phyloP scores from a whole-genome alignment of 2,888 invertebrate species.

The Galerucella calmariensis region DNA sequence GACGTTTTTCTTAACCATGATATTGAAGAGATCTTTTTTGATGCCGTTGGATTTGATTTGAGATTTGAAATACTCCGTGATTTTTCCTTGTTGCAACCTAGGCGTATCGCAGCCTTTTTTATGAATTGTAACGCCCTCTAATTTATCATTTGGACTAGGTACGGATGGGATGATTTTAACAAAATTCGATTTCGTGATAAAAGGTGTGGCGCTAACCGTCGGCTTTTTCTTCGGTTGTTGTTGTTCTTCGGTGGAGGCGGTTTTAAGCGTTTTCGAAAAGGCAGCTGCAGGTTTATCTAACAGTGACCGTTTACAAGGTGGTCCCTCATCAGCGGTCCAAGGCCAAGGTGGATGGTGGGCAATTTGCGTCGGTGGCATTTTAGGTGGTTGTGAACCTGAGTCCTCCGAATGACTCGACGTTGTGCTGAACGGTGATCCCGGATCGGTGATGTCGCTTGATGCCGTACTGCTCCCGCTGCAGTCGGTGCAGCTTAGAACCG shows the following conservation, averaged over 20 bases:
- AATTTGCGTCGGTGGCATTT: slow-evolving; percentile 61
- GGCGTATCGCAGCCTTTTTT: slow-evolving; percentile 42
- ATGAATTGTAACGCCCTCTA: slow-evolving; percentile 38
- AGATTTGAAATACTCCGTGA: slow-evolving; percentile 86
- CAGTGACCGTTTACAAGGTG: slow-evolving; percentile 49
- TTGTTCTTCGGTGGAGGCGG: slow-evolving; percentile 34
- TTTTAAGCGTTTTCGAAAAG: slow-evolving; percentile 56
- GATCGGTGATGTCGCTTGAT: slow-evolving; percentile 86
- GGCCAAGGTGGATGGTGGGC: slow-evolving; percentile 56
- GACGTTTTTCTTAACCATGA: slow-evolving; percentile 44
- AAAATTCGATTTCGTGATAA: slow-evolving; percentile 36
- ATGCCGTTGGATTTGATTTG: slow-evolving; percentile 76
- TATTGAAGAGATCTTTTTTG: slow-evolving; percentile 56
- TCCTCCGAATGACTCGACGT: slow-evolving; percentile 67
- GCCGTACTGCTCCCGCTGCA: slow-evolving; percentile 71
- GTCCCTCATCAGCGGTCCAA: slow-evolving; percentile 54
- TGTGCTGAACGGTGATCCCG: slow-evolving; percentile 85
- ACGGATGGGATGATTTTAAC: slow-evolving; percentile 45
- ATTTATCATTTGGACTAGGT: slow-evolving; percentile 52
- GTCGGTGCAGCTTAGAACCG: slow-evolving; percentile 80
- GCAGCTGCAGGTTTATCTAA: slow-evolving; percentile 50
- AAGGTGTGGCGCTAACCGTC: slow-evolving; percentile 34
- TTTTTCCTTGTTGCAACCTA: slow-evolving; percentile 76
- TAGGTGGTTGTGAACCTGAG: slow-evolving; percentile 57
- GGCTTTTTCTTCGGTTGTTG: slow-evolving; percentile 38